Base-by-base conservation (phyloP, 2,797 vertebrate species). In the Artibeus jamaicensis region DNA sequence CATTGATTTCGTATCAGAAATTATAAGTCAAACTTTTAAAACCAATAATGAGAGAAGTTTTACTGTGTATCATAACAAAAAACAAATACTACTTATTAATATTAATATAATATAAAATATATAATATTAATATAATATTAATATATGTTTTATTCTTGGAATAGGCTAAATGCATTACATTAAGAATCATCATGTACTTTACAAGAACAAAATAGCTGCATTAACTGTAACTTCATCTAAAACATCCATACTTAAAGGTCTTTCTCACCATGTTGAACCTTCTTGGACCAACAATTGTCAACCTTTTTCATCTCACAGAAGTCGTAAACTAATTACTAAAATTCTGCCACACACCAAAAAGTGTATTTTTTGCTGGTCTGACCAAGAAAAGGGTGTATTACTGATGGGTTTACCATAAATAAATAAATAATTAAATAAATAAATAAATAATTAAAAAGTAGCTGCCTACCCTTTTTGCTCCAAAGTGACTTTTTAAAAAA, bases 201-300 rank as follows among this genome's bases (percentile, higher is more conserved):
- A 42, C 65, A 71, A 78, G 77, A 73, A 46, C 42, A 82, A 94
- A 73, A 22, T 85, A n/a, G 55, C 57, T 76, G 86, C 96, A 59
- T 73, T 92, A 82, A 44, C 2, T 89, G 10, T 84, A 77, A 84
- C 44, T 16, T 95, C 53, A 94, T 86, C 14, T 67, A 73, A 93
- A 78, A 39, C 79, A 59, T 48, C 18, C n/a, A 0, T 81, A 14
- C 11, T 79, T 83, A 83, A 83, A 62, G 48, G 34, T 53, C 44
- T 70, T 91, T 86, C 21, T 73, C 6, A 39, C 39, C 2, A 32
- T 57, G 85, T 15, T 79, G 74, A 93, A 55, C 21, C 18, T 67
- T 86, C 89, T 29, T 26, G 93, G 55, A 79, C 19, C 26, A 32
- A 42, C 16, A 24, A 74, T 74, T 74, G 44, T 74, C 71, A 74